Evolutionary conservation across 2,113 vertebrate species (phyloP).

Genomic region (Cyrtonyx montezumae): DNA sequence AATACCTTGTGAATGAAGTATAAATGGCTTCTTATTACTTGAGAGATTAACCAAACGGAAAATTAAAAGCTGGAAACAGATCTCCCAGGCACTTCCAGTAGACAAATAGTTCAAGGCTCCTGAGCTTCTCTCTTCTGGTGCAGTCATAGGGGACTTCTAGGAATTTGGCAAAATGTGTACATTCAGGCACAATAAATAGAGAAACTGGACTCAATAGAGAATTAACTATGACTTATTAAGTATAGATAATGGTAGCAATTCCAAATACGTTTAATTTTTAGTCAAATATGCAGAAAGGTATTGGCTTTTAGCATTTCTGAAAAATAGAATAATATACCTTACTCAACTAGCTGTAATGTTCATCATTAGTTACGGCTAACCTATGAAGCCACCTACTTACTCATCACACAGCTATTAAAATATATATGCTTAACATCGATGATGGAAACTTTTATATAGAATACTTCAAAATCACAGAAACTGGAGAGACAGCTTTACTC

Average conservation of each 20-base stretch:
- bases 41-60: not conserved
- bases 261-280: not conserved
- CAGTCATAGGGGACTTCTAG: not conserved
- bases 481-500: not conserved
- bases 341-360: not conserved
- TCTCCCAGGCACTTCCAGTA: not conserved
- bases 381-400: not conserved
- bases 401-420: not conserved
- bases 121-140: not conserved
- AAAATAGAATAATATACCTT: not conserved
- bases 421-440: not conserved
- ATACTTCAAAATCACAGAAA: not conserved
- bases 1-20: not conserved
- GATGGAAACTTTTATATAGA: not conserved
- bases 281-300: not conserved
- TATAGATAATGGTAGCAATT: not conserved
- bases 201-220: not conserved
- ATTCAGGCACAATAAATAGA: not conserved
- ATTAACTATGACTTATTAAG: not conserved
- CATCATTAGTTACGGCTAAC: not conserved
- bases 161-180: not conserved
- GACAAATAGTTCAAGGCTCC: not conserved
- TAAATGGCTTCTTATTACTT: slow-evolving; percentile 4
- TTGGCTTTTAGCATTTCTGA: not conserved
- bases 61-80: not conserved